Evolutionary conservation across 2,797 vertebrate genomes (phyloP), one percentile per base, ranked within the genome.

Genomic region (Emys orbicularis): DNA sequence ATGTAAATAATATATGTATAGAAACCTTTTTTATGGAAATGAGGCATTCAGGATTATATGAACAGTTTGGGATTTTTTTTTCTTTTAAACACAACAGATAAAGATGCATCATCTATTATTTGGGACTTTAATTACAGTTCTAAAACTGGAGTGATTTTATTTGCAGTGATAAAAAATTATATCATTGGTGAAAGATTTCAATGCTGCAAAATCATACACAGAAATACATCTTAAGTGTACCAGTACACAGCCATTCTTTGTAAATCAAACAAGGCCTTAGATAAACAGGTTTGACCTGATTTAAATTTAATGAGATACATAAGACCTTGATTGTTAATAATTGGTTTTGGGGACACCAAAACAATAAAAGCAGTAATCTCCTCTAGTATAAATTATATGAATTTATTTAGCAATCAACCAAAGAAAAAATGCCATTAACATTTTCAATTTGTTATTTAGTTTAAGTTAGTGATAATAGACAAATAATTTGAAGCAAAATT

Each of bases 1-100:
- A 97, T 98, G 98, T 98, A 98, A 98, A 98, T 98, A 98, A 97
- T 97, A 97, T 97, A 97, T 94, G 88, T 97, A 97, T 97, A 96
- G 97, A 96, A 97, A 98, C 76, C 96, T 98, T 98, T 98, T 88
- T 97, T 96, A 97, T 98, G 97, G 97, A 98, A 98, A 98, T 95
- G 95, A 97, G 97, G 94, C 95, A 93, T 97, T 98, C 97, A 92
- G 56, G 90, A 95, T 97, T 97, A 96, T 97, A 97, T 90, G 94
- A 97, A 89, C 41, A 77, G 94, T 97, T 93, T 96, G 95, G 86
- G 95, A 94, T 90, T n/a, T 34, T 95, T 95, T 84, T 93, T 87
- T 94, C 80, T 95, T 96, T 95, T 95, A 96, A 96, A 97, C 96
- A 96, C 90, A 97, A 97, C 79, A 92, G 96, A 95, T 95, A 97